These are phyloP conservation scores for Erithacus rubecula DNA, from an alignment of 2,797 vertebrate genomes.

Conservation along the genomic window DNA sequence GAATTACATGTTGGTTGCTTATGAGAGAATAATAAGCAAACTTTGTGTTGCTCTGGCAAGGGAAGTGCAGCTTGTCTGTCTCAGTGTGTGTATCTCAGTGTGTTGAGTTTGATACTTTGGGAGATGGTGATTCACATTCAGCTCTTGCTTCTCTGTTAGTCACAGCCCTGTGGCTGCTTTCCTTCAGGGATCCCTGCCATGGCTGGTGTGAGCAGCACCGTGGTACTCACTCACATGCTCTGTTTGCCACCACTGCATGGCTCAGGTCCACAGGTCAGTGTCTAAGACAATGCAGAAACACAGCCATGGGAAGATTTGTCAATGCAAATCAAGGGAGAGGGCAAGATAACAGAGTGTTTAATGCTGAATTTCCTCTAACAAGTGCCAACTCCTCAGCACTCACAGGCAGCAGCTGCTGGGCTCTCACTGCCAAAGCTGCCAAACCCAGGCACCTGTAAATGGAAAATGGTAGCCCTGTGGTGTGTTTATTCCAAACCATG, in stretches of 20 bases:
- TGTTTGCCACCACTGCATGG: fast-evolving
- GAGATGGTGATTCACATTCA: background rate
- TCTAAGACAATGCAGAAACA: background rate
- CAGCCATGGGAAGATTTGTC: background rate
- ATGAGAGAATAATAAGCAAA: background rate
- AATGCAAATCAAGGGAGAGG: background rate
- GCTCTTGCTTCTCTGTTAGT: background rate
- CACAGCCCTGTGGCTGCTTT: background rate
- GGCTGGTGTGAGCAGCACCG: background rate
- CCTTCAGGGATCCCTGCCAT: background rate
- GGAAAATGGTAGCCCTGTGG: background rate
- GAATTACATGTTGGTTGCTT: background rate
- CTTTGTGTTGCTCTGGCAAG: background rate
- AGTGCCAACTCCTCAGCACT: background rate
- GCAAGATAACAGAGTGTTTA: background rate
- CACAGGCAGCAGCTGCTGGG: background rate
- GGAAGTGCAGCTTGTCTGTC: background rate
- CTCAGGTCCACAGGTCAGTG: background rate
- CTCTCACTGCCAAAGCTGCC: background rate
- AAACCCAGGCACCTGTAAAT: background rate
- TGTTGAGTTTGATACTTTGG: background rate
- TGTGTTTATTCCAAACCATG: background rate
- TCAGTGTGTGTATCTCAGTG: background rate
- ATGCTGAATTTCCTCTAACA: background rate
- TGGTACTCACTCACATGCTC: fast-evolving